Conservation (phyloP, 2,797 vertebrate species). For the Oreochromis grahami region DNA sequence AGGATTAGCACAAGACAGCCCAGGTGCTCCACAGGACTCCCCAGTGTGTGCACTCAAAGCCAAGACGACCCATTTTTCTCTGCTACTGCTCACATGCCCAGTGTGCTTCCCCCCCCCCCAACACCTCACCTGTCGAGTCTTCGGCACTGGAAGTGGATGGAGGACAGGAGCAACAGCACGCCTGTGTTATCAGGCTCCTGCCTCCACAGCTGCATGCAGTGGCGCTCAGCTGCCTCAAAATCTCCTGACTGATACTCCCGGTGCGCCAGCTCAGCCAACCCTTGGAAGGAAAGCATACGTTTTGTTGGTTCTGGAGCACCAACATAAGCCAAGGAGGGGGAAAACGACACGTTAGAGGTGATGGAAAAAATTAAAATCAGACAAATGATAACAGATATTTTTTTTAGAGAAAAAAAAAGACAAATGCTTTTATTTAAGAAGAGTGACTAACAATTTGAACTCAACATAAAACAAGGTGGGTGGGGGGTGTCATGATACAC, state of each 20-base stretch:
- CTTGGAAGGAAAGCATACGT: slow-evolving; percentile 99
- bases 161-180: slow-evolving; percentile 94
- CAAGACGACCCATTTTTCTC: slow-evolving; percentile 9
- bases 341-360: slow-evolving; percentile 94
- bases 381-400: slow-evolving; percentile 61
- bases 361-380: slow-evolving; percentile 82
- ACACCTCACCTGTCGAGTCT: slow-evolving; percentile 93
- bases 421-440: slow-evolving; percentile 8
- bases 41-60: slow-evolving; percentile 12
- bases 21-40: not conserved
- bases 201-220: slow-evolving; percentile 99
- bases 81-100: slow-evolving; percentile 12
- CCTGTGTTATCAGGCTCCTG: slow-evolving; percentile 99
- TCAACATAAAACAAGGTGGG: not conserved
- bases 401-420: slow-evolving; percentile 27
- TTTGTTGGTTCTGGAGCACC: slow-evolving; percentile 99
- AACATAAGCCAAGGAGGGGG: slow-evolving; percentile 87
- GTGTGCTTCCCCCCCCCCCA: not conserved
- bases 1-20: not conserved
- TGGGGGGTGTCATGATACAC: not conserved
- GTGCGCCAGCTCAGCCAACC: slow-evolving; percentile 99
- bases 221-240: slow-evolving; percentile 98
- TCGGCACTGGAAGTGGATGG: slow-evolving; percentile 99
- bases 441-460: not conserved
- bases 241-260: slow-evolving; percentile 99